These are phyloP conservation scores for Scolopax rusticola DNA, from an alignment of 2,797 vertebrate genomes.

Conservation along the genomic window DNA sequence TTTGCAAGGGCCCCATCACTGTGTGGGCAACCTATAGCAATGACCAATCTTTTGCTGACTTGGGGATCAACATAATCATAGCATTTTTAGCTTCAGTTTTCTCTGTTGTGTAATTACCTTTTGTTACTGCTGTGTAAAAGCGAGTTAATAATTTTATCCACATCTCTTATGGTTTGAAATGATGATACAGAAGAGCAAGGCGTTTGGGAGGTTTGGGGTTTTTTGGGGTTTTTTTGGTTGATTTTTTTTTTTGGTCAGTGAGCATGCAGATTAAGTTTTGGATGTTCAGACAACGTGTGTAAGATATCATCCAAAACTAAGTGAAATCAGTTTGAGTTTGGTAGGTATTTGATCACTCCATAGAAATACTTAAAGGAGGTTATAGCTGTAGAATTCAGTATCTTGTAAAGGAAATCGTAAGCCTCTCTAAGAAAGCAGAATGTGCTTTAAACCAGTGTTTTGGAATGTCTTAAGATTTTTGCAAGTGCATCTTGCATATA, in stretches of 20 bases:
- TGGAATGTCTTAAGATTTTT: background rate
- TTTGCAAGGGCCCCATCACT: background rate
- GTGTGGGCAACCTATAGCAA: background rate
- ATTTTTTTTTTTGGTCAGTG: background rate
- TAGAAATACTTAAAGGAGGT: background rate
- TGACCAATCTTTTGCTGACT: background rate
- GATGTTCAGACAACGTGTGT: background rate
- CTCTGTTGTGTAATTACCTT: background rate
- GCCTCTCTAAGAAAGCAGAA: background rate
- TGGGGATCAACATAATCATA: background rate
- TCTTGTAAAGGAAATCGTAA: background rate
- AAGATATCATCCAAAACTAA: background rate
- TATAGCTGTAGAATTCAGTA: background rate
- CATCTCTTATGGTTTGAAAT: background rate
- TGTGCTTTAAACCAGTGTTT: background rate
- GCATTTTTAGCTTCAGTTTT: background rate
- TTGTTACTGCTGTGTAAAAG: background rate
- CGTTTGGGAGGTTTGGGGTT: accelerated
- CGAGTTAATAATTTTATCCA: background rate
- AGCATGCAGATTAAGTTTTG: background rate
- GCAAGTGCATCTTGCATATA: background rate
- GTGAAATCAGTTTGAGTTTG: background rate
- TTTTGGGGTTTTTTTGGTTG: too few species aligned
- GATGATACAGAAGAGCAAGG: background rate
- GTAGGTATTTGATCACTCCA: background rate